phyloP scores from a whole-genome alignment of 2,888 invertebrate genomes.

The Auanema freiburgensis region DNA sequence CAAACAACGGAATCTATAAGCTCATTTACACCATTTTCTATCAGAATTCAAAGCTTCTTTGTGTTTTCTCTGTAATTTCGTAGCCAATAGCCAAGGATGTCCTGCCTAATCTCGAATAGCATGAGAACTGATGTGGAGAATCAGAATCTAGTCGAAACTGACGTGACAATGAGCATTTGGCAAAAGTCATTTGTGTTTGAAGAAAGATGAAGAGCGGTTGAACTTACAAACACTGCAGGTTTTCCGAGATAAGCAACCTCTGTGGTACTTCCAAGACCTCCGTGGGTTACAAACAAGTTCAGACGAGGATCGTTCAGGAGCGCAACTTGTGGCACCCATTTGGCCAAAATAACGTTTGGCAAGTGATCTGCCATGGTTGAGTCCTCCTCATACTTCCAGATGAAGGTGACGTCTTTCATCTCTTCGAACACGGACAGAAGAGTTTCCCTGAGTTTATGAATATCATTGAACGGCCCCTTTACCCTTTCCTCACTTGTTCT shows the following conservation, averaged over 20 bases:
- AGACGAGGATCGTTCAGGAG: too few species aligned
- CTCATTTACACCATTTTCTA: too few species aligned
- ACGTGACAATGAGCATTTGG: too few species aligned
- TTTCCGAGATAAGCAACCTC: slow-evolving; percentile 36
- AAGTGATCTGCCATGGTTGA: slow-evolving; percentile 22
- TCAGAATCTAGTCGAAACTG: too few species aligned
- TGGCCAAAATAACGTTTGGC: slow-evolving; percentile 21
- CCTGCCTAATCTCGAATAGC: too few species aligned
- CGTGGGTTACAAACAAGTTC: slow-evolving; percentile 44
- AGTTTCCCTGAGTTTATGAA: slow-evolving; percentile 7
- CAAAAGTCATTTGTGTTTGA: too few species aligned
- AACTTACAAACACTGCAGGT: slow-evolving; percentile 26
- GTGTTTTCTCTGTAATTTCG: too few species aligned
- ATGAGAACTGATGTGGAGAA: too few species aligned
- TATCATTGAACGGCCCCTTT: not conserved
- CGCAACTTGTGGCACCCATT: slow-evolving; percentile 27
- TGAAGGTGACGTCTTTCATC: slow-evolving; percentile 29
- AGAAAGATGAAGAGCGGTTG: not conserved
- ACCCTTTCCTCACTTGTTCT: slow-evolving; percentile 17
- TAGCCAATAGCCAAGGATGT: too few species aligned
- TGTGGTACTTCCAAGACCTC: slow-evolving; percentile 29
- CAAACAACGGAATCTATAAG: slow-evolving; percentile 39
- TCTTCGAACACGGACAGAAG: not conserved
- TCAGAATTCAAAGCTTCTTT: too few species aligned
- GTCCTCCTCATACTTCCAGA: slow-evolving; percentile 37